A percentile compares a stretch with the other conserved stretches of the same genome.
phyloP scores from a whole-genome alignment of 2,888 invertebrate species.

The Lysandra bellargus region DNA sequence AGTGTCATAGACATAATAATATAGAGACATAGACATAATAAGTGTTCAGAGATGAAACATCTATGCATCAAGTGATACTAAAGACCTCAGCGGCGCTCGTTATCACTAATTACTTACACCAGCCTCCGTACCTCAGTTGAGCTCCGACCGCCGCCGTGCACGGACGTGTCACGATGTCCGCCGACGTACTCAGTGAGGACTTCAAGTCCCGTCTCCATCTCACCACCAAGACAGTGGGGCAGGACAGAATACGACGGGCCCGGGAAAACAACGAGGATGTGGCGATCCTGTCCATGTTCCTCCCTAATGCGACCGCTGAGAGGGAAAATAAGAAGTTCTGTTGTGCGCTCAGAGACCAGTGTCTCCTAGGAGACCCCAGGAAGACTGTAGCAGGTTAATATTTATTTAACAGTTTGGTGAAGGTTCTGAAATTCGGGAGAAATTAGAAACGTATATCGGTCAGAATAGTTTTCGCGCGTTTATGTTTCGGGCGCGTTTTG shows the following conservation, averaged over 20 bases:
- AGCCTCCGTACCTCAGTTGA: conserved; percentile 10
- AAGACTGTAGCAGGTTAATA: conserved; percentile 88
- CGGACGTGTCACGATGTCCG: conserved; percentile 79
- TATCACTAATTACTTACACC: conserved; percentile 12
- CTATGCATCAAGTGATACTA: neutral
- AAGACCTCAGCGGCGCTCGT: conserved; percentile 2
- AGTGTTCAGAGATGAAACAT: neutral
- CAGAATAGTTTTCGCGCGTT: neutral
- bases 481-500: neutral
- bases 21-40: neutral
- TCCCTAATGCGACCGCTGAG: conserved; percentile 84
- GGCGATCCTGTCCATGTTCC: conserved; percentile 91
- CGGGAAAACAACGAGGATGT: conserved; percentile 93
- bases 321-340: conserved; percentile 87
- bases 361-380: conserved; percentile 87
- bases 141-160: neutral
- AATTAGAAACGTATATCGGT: neutral
- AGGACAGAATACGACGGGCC: conserved; percentile 88
- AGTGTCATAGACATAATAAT: neutral
- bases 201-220: conserved; percentile 86
- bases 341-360: conserved; percentile 88
- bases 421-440: neutral
- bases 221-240: conserved; percentile 90
- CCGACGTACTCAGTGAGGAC: conserved; percentile 89
- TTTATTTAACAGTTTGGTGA: conserved; percentile 28